phyloP scores from a whole-genome alignment of 2,113 vertebrate species.

The Perca flavescens region DNA sequence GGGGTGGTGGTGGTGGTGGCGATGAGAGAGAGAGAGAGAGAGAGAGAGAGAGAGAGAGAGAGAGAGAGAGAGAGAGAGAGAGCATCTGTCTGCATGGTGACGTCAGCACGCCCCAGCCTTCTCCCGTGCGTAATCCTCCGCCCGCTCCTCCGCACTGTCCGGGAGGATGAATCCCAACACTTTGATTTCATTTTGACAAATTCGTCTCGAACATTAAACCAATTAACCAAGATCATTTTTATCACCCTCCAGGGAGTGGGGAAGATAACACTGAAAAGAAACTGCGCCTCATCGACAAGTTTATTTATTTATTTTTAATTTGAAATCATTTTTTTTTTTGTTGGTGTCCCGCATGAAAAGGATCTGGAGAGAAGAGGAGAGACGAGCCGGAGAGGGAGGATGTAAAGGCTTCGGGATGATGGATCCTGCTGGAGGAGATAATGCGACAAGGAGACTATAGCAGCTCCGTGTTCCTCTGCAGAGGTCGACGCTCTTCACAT shows the following conservation, averaged over 20 bases:
- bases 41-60: not conserved
- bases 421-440: conserved; percentile 60
- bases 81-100: conserved; percentile 75
- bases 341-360: conserved; percentile 16
- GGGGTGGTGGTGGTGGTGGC: accelerated
- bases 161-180: conserved; percentile 62
- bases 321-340: not conserved
- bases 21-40: not conserved
- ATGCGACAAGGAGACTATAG: conserved; percentile 51
- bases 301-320: not conserved
- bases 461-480: conserved; percentile 42
- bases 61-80: conserved; percentile 9
- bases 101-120: conserved; percentile 69
- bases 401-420: conserved; percentile 19
- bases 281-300: not conserved
- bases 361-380: conserved; percentile 7
- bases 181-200: conserved; percentile 39
- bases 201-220: conserved; percentile 13
- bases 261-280: not conserved
- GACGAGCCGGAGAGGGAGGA: conserved; percentile 13
- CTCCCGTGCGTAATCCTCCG: conserved; percentile 43
- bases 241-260: not conserved
- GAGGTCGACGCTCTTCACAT: conserved; percentile 29
- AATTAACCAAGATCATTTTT: not conserved
- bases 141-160: conserved; percentile 61